Conservation (phyloP, 2,888 invertebrate species). For the Monoplex corrugatus region DNA sequence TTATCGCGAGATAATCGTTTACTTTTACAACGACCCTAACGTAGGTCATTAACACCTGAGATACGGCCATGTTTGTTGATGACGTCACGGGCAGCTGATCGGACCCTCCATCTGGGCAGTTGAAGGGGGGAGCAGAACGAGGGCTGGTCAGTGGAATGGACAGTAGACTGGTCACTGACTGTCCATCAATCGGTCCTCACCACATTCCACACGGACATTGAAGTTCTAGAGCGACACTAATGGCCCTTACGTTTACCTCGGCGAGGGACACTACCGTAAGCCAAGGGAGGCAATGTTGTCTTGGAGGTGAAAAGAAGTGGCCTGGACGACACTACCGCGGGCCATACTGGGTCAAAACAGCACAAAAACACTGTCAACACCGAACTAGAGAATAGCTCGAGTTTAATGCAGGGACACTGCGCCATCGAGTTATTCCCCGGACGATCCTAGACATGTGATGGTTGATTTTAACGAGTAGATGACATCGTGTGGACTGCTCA, state of each 20-base stretch:
- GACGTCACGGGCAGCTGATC: not conserved
- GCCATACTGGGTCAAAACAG: not conserved
- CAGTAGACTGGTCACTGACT: too few relatives aligned
- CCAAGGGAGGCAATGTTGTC: not conserved
- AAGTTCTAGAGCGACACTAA: not conserved
- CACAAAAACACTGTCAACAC: not conserved
- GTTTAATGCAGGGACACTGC: not conserved
- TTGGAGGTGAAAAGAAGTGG: slow-evolving; percentile 19
- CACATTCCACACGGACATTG: not conserved
- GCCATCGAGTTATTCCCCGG: not conserved
- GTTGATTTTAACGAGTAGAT: slow-evolving; percentile 8
- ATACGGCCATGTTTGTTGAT: slow-evolving; percentile 23
- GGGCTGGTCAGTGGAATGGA: too few relatives aligned
- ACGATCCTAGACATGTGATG: too few relatives aligned
- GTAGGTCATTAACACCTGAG: slow-evolving; percentile 30
- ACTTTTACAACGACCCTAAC: not conserved
- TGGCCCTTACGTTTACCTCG: not conserved
- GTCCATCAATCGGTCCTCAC: not conserved
- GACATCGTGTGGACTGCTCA: slow-evolving; percentile 16
- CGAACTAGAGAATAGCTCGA: too few relatives aligned
- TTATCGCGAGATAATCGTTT: slow-evolving; percentile 18
- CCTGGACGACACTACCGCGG: not conserved
- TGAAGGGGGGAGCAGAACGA: not conserved
- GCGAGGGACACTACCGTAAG: not conserved
- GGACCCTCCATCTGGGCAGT: not conserved